Percentiles rank a stretch among this genome's conserved stretches.
These are phyloP conservation scores for Ptilorrhoa leucosticta DNA, from an alignment of 2,113 vertebrate genomes.

Conservation along the genomic window DNA sequence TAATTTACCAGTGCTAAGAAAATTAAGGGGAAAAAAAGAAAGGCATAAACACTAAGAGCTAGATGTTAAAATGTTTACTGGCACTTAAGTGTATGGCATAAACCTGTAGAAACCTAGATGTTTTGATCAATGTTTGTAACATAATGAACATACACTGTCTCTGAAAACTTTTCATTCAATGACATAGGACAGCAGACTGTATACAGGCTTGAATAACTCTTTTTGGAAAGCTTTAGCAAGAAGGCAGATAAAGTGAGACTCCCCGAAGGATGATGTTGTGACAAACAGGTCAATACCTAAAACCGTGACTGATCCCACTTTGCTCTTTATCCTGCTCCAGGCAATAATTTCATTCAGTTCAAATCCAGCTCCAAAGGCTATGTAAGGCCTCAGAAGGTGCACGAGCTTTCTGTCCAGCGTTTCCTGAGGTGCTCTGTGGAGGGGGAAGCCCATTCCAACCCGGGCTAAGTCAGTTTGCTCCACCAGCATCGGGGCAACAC, in stretches of 20 bases:
- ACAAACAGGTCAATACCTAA: constrained; percentile 2
- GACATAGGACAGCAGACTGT: not conserved
- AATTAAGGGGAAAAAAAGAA: not conserved
- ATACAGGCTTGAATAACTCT: not conserved
- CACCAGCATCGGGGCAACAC: not conserved
- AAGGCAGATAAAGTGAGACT: not conserved
- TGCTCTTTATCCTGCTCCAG: not conserved
- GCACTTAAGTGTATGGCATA: not conserved
- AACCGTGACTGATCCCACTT: not conserved
- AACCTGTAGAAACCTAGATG: not conserved
- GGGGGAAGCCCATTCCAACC: not conserved
- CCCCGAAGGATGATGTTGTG: not conserved
- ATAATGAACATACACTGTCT: not conserved
- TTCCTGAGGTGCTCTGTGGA: not conserved
- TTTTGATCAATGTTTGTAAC: not conserved
- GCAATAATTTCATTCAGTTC: not conserved
- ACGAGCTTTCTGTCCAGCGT: fast-evolving
- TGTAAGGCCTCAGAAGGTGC: not conserved
- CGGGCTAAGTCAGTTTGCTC: fast-evolving
- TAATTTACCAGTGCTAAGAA: not conserved
- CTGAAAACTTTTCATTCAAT: not conserved
- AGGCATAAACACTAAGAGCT: not conserved
- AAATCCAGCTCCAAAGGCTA: not conserved
- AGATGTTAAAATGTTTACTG: not conserved
- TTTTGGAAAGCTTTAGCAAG: not conserved